Conservation (phyloP, 2,888 invertebrate species). For the Brachypterus glaber region DNA sequence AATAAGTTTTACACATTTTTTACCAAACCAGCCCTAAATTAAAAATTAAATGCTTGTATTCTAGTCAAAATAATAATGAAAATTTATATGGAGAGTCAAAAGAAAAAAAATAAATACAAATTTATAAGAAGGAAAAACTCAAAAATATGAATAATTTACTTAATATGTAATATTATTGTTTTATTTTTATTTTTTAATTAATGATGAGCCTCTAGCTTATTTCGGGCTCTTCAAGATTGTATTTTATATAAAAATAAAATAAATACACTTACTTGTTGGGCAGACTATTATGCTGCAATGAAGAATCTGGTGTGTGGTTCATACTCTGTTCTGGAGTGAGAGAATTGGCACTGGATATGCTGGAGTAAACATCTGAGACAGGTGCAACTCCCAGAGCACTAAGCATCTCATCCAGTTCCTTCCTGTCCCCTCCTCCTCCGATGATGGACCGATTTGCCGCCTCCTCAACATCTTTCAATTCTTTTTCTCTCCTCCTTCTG, state of each 20-base stretch:
- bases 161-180: no score
- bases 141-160: no score
- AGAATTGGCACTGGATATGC: slow-evolving; percentile 72
- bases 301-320: slow-evolving; percentile 70
- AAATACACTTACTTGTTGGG: slow-evolving; percentile 39
- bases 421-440: slow-evolving; percentile 42
- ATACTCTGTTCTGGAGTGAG: slow-evolving; percentile 71
- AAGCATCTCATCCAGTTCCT: slow-evolving; percentile 79
- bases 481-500: slow-evolving; percentile 72
- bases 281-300: slow-evolving; percentile 58
- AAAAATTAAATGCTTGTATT: no score
- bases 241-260: not conserved
- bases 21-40: no score
- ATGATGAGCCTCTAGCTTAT: not conserved
- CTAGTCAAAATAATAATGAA: no score
- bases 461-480: slow-evolving; percentile 65
- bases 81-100: no score
- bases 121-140: no score
- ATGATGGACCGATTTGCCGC: slow-evolving; percentile 43
- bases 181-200: no score
- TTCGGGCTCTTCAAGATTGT: not conserved
- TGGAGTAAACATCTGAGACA: slow-evolving; percentile 76
- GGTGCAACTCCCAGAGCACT: slow-evolving; percentile 80
- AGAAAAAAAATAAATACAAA: no score
- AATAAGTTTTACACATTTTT: no score